Base-by-base conservation (phyloP, 2,113 vertebrate genomes). In the Athene noctua region DNA sequence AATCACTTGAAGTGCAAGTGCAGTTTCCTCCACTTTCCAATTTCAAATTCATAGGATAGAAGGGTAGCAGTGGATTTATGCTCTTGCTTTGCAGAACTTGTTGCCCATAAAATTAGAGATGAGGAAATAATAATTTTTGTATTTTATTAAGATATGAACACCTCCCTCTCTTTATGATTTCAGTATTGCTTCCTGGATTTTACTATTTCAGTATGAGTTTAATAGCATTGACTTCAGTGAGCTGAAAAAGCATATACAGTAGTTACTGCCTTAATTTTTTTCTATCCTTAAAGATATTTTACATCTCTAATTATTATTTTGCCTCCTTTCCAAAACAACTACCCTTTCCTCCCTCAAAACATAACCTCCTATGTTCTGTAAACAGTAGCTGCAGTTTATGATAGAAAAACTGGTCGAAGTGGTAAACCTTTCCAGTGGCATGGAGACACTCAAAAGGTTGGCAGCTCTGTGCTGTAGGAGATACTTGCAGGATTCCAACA, bases 61-160 rank as follows among this genome's bases (percentile, higher is more conserved):
- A 72, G 32, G 22, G 18, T 68, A 58, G 57, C 25, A 23, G 66
- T 63, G 32, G 73, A 95, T 94, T 95, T 92, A 80, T 82, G 42
- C 7, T 89, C 42, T 61, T 90, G 46, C 22, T 87, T 84, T 79
- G 46, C 54, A 68, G 46, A 93, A 15, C 9, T 22, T 80, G 27
- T 84, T 96, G 80, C 62, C 58, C 34, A 68, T 89, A 91, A 92
- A 92, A 94, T 72, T 75, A 94, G 34, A 52, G 65, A 79, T 9
- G 36, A 92, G 15, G 22, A 92, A 92, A 72, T 38, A 90, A 80
- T 91, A 44, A 22, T 63, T 95, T 88, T 75, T 74, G 5, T 88
- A 29, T 86, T 94, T 96, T 71, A 88, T 80, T 83, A 79, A 75
- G 54, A 23, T 47, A 47, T 23, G n/a, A 81, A 47, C 40, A 36